Conservation (phyloP, 1,140 invertebrate genomes). For the Battus philenor region DNA sequence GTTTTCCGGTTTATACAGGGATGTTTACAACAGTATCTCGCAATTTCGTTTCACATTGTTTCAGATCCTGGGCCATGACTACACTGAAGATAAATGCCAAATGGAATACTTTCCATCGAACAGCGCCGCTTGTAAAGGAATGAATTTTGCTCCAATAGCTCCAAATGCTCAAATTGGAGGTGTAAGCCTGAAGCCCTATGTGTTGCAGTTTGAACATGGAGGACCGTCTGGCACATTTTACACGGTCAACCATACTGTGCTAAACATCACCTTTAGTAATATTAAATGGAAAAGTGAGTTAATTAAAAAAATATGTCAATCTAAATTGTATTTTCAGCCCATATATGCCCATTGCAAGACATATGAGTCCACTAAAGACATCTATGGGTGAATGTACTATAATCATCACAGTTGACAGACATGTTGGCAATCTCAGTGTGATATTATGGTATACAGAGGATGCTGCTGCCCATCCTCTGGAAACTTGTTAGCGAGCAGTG, state of each 20-base stretch:
- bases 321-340: no score
- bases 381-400: no score
- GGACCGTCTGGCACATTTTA: constrained; percentile 5
- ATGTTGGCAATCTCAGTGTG: no score
- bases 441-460: no score
- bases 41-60: constrained; percentile 18
- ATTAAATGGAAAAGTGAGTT: constrained; percentile 69
- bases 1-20: no score
- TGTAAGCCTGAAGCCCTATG: constrained; percentile 51
- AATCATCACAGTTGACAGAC: no score
- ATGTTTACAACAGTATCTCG: no score
- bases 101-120: constrained; percentile 47
- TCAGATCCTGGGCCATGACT: constrained; percentile 43
- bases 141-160: constrained; percentile 47
- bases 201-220: constrained; percentile 23
- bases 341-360: no score
- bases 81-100: constrained; percentile 40
- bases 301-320: background rate
- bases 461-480: no score
- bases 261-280: constrained; percentile 65
- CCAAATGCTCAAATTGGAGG: constrained; percentile 53
- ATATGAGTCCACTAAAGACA: no score
- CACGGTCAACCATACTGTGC: constrained; percentile 44
- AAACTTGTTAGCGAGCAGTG: no score
- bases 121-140: constrained; percentile 45